Evolutionary conservation across 2,113 vertebrate species (phyloP).

Genomic region (Pseudolaguvia tuberculata): DNA sequence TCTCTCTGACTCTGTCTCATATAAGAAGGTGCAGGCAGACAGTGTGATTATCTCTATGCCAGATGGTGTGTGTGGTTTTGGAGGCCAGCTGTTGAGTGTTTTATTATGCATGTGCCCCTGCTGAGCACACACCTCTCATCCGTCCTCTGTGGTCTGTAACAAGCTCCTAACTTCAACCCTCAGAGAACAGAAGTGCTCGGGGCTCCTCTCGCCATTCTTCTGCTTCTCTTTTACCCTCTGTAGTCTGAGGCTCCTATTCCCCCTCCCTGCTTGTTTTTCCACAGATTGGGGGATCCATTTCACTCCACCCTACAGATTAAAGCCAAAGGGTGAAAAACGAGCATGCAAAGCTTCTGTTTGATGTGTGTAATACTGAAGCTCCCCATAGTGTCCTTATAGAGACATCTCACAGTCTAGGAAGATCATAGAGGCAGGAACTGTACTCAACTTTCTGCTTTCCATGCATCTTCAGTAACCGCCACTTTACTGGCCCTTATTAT

Average conservation of each 20-base stretch:
- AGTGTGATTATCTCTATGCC: not conserved
- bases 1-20: not conserved
- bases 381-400: not conserved
- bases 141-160: slow-evolving; percentile 26
- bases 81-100: slow-evolving; percentile 37
- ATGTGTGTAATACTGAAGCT: not conserved
- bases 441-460: not conserved
- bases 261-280: not conserved
- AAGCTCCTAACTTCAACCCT: slow-evolving; percentile 21
- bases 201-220: not conserved
- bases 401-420: not conserved
- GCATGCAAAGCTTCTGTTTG: slow-evolving; percentile 2
- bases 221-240: not conserved
- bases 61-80: slow-evolving; percentile 11
- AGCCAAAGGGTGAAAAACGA: not conserved
- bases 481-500: not conserved
- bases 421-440: not conserved
- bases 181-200: not conserved
- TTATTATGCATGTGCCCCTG: slow-evolving; percentile 40
- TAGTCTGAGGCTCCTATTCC: not conserved
- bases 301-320: not conserved
- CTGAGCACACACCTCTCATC: slow-evolving; percentile 36
- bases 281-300: not conserved
- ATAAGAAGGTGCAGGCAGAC: not conserved
- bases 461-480: not conserved